These are phyloP conservation scores for Diploptera punctata DNA, from an alignment of 2,888 invertebrate genomes.

Conservation along the genomic window DNA sequence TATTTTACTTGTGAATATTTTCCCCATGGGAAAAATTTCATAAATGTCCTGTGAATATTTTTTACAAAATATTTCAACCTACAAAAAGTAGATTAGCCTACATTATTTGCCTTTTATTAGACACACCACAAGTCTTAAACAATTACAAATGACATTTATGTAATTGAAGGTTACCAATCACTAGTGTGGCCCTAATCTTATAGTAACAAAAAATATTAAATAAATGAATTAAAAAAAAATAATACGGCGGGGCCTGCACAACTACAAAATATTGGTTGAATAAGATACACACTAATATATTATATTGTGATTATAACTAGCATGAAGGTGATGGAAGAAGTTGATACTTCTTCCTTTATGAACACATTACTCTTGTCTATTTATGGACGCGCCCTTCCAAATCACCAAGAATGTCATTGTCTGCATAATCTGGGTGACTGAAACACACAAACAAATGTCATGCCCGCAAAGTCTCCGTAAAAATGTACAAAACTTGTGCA, in stretches of 20 bases:
- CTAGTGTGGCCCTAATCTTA: too few relatives aligned
- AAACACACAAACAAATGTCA: not conserved
- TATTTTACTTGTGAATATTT: too few relatives aligned
- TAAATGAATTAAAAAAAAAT: not conserved
- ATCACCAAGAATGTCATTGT: not conserved
- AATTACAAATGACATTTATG: too few relatives aligned
- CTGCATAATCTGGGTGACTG: constrained; percentile 20
- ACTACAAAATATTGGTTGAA: constrained; percentile 33
- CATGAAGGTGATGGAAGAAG: constrained; percentile 11
- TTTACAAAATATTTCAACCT: too few relatives aligned
- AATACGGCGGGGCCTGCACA: not conserved
- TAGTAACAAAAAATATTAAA: too few relatives aligned
- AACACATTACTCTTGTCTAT: constrained; percentile 19
- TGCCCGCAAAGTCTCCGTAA: not conserved
- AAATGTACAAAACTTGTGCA: not conserved
- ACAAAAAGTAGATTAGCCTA: too few relatives aligned
- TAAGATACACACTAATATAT: constrained; percentile 38
- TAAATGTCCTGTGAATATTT: too few relatives aligned
- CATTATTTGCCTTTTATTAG: too few relatives aligned
- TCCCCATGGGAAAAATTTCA: too few relatives aligned
- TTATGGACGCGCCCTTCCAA: constrained; percentile 23
- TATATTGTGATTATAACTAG: constrained; percentile 17
- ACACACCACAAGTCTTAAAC: too few relatives aligned
- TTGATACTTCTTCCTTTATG: constrained; percentile 1
- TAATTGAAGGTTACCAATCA: too few relatives aligned